Conservation (phyloP, 37 sponge, comb jelly and placozoan species). For the Axinella damicornis region DNA sequence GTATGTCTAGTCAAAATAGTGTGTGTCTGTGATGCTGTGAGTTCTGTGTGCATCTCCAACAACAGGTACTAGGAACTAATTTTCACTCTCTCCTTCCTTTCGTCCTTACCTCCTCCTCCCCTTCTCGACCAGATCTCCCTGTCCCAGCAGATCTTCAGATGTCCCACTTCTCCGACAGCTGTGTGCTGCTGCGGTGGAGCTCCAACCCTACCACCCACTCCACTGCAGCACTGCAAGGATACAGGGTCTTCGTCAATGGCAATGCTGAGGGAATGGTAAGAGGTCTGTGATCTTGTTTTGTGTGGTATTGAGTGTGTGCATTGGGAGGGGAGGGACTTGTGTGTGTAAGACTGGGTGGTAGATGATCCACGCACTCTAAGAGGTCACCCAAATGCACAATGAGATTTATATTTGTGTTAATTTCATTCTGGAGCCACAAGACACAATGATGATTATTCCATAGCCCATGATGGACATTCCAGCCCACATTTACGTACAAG, state of each 20-base stretch:
- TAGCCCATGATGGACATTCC: too few species aligned
- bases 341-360: too few species aligned
- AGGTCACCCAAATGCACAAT: not conserved
- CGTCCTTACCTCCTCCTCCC: not conserved
- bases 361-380: not conserved
- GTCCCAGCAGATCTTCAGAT: constrained; percentile 47
- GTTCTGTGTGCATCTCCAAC: too few species aligned
- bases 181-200: constrained; percentile 67
- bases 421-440: too few species aligned
- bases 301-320: constrained; percentile 1
- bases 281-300: not conserved
- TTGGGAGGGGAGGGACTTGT: not conserved
- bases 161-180: constrained; percentile 57
- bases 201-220: not conserved
- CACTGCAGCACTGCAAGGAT: constrained; percentile 27
- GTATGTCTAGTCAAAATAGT: too few species aligned
- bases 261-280: constrained; percentile 67
- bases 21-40: too few species aligned
- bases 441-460: too few species aligned
- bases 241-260: constrained; percentile 64
- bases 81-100: not conserved
- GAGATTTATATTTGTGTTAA: too few species aligned
- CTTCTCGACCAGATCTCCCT: constrained; percentile 3
- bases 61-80: too few species aligned
- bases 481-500: too few species aligned